phyloP scores from a whole-genome alignment of 2,888 invertebrate species.

The Aphodius granarius region DNA sequence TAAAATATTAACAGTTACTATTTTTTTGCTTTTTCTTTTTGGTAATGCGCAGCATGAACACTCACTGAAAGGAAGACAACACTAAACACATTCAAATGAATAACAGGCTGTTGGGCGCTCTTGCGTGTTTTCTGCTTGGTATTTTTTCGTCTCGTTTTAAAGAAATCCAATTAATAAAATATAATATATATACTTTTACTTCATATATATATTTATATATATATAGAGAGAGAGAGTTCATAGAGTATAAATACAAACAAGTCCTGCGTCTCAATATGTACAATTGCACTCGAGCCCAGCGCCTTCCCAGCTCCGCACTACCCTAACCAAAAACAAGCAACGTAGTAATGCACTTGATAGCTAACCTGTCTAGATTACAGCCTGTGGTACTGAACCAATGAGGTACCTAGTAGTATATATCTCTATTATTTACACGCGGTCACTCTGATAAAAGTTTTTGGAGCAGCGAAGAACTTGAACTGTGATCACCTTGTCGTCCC shows the following conservation, averaged over 20 bases:
- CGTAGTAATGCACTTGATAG: slow-evolving; percentile 56
- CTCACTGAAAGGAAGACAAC: slow-evolving; percentile 55
- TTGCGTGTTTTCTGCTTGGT: slow-evolving; percentile 15
- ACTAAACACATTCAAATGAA: slow-evolving; percentile 49
- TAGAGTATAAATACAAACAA: slow-evolving; percentile 62
- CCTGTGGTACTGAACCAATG: slow-evolving; percentile 54
- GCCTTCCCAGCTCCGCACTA: slow-evolving; percentile 44
- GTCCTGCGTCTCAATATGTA: slow-evolving; percentile 56
- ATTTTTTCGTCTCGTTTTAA: slow-evolving; percentile 32
- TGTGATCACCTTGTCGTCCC: slow-evolving; percentile 75
- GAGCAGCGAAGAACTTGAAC: slow-evolving; percentile 72
- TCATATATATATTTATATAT: slow-evolving; percentile 42
- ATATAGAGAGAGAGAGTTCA: slow-evolving; percentile 1
- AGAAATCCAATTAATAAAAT: slow-evolving; percentile 52
- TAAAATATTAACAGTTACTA: slow-evolving; percentile 58
- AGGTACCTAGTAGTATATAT: slow-evolving; percentile 57
- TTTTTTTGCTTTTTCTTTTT: slow-evolving; percentile 53
- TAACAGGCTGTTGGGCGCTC: slow-evolving; percentile 33
- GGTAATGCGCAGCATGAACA: slow-evolving; percentile 56
- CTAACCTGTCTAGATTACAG: slow-evolving; percentile 57
- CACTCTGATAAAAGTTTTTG: slow-evolving; percentile 86
- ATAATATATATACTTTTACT: slow-evolving; percentile 53
- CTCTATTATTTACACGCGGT: slow-evolving; percentile 57
- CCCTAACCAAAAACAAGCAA: slow-evolving; percentile 52
- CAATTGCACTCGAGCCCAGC: slow-evolving; percentile 54